Evolutionary conservation across 2,888 invertebrate species (phyloP), one percentile per base, ranked within the genome.

Genomic region (Endotricha flammealis): DNA sequence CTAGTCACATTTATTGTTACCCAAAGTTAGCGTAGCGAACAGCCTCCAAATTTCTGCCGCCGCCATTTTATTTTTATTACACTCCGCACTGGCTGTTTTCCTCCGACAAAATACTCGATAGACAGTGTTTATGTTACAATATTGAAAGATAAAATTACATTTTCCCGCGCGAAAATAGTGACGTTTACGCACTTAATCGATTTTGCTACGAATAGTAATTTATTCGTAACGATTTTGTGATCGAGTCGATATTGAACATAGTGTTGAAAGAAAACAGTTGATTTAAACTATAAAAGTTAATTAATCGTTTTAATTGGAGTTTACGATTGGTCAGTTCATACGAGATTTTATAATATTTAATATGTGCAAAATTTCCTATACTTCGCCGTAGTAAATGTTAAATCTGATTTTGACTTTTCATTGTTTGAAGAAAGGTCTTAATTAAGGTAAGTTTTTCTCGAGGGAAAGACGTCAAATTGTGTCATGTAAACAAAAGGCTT

Each of bases 111-210:
- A 53, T 60, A 54, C 64, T 48, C 85, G 89, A 34, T 90, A 88
- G 91, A 93, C 93, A 88, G 89, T 89, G 86, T 91, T 92, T 82
- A 91, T 91, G 88, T 90, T 90, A 88, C 92, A 13, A 12, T 28
- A 28, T 29, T 34, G 34, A 28, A 35, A 13, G 29, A 12, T 11
- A 20, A 14, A 34, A 35, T 35, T 12, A 22, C 35, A 22, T 35
- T 35, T 29, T 29, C 16, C 6, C 10, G 14, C 10, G 13, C n/a
- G 13, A 13, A 20, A 27, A 28, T 13, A 10, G 14, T 25, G 2
- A 12, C 11, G 8, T 3, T 25, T 25, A 11, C 4, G 27, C 8
- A 6, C 8, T 4, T 17, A 11, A 25, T 11, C 17, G 9, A 27
- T 14, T 33, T 10, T 3, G 7, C 17, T n/a, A 25, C 14, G 8